Evolutionary conservation across 2,113 vertebrate species (phyloP).

Genomic region (Leucoraja erinaceus): DNA sequence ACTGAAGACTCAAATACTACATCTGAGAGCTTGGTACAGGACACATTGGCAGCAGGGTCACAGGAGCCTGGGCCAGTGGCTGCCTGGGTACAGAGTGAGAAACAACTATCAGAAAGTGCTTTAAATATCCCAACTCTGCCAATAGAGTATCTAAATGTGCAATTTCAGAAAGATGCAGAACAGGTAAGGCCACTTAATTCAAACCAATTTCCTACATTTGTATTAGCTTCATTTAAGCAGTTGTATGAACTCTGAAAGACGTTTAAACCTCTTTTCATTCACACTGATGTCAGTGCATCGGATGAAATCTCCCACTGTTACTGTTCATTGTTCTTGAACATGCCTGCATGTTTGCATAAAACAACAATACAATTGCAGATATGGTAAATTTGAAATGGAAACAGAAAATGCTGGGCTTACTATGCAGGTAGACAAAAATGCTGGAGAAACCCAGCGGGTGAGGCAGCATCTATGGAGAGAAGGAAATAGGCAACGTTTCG

Average conservation of each 20-base stretch:
- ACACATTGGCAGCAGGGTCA: constrained; percentile 6
- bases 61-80: constrained; percentile 57
- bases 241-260: not conserved
- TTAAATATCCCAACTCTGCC: constrained; percentile 77
- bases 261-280: too few species aligned
- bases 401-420: too few species aligned
- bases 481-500: too few species aligned
- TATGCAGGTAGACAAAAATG: too few species aligned
- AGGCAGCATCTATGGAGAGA: too few species aligned
- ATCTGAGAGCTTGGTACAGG: constrained; percentile 33
- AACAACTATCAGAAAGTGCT: constrained; percentile 64
- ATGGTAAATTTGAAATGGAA: too few species aligned
- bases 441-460: too few species aligned
- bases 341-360: too few species aligned
- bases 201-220: constrained; percentile 43
- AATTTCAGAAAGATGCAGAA: constrained; percentile 52
- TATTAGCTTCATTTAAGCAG: not conserved
- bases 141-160: constrained; percentile 64
- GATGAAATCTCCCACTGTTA: too few species aligned
- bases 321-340: too few species aligned
- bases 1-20: constrained; percentile 38
- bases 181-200: constrained; percentile 54
- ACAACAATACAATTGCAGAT: too few species aligned
- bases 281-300: too few species aligned
- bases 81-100: constrained; percentile 52